A percentile compares a stretch with the other conserved stretches of the same genome.
Evolutionary conservation across 2,113 vertebrate species (phyloP).

Genomic region (Grus americana): DNA sequence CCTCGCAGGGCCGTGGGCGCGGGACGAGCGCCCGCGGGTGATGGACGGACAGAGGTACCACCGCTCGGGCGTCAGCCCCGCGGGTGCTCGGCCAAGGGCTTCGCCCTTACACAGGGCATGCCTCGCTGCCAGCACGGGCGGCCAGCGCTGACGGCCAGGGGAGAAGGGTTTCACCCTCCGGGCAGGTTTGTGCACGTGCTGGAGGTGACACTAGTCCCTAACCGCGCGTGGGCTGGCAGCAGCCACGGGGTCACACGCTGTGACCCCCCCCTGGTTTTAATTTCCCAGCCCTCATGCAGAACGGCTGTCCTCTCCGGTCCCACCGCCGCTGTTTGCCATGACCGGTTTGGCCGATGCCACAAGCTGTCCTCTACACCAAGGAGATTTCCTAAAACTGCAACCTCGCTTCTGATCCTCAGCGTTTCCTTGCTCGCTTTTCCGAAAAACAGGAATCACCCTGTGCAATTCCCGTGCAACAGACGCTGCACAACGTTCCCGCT

Average conservation of each 20-base stretch:
- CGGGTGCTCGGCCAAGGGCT: fast-evolving
- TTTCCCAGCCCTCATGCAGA: fast-evolving
- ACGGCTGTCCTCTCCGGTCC: not conserved
- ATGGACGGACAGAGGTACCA: not conserved
- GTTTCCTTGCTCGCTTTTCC: fast-evolving
- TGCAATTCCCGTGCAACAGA: fast-evolving
- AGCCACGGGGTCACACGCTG: not conserved
- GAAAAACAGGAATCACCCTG: fast-evolving
- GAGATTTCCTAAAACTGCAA: not conserved
- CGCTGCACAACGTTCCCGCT: fast-evolving
- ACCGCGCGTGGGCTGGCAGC: fast-evolving
- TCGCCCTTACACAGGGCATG: fast-evolving
- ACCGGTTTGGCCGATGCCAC: fast-evolving
- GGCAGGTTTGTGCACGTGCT: not conserved
- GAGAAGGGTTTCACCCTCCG: no score
- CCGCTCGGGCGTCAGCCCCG: not conserved
- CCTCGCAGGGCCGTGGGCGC: not conserved
- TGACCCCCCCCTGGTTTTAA: fast-evolving
- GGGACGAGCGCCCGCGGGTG: not conserved
- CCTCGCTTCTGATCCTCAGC: not conserved
- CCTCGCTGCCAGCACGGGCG: not conserved
- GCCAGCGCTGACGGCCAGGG: not conserved
- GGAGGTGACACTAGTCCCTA: not conserved
- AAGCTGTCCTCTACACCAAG: not conserved
- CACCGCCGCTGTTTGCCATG: fast-evolving